Evolutionary conservation across 1,140 invertebrate genomes (phyloP).

Genomic region (Parapsyche elsis): DNA sequence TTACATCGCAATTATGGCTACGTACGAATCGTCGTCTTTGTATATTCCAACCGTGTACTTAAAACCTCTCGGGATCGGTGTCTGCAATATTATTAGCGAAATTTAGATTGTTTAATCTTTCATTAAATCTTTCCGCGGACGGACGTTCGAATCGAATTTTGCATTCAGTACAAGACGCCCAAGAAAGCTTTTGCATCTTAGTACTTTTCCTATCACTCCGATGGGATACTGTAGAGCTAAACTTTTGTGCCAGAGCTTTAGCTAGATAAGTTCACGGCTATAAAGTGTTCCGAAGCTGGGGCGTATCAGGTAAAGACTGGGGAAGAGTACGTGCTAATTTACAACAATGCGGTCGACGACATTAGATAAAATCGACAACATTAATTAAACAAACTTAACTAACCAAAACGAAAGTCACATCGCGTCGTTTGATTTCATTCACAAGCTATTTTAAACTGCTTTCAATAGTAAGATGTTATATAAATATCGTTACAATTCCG

Average conservation of each 20-base stretch:
- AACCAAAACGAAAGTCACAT: no score
- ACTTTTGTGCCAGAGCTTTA: constrained; percentile 23
- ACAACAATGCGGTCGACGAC: not conserved
- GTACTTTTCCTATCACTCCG: constrained; percentile 34
- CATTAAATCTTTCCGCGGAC: not conserved
- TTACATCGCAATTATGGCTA: no score
- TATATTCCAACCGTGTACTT: no score
- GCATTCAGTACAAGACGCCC: not conserved
- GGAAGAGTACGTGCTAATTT: constrained; percentile 21
- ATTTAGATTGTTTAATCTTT: not conserved
- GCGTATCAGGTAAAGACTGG: not conserved
- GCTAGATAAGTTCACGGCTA: constrained; percentile 6
- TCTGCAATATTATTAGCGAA: no score
- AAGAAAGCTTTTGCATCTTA: constrained; percentile 20
- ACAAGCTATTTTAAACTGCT: no score
- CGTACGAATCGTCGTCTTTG: no score
- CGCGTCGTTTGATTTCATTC: no score
- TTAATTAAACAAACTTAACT: no score
- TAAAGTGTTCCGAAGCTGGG: constrained; percentile 15
- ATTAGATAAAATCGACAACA: no score
- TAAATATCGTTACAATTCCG: no score
- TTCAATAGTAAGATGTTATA: no score
- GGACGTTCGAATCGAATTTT: constrained; percentile 11
- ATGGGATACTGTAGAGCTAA: constrained; percentile 25
- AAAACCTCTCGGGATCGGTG: no score